Evolutionary conservation across 2,888 invertebrate genomes (phyloP).

Genomic region (Leucania comma): DNA sequence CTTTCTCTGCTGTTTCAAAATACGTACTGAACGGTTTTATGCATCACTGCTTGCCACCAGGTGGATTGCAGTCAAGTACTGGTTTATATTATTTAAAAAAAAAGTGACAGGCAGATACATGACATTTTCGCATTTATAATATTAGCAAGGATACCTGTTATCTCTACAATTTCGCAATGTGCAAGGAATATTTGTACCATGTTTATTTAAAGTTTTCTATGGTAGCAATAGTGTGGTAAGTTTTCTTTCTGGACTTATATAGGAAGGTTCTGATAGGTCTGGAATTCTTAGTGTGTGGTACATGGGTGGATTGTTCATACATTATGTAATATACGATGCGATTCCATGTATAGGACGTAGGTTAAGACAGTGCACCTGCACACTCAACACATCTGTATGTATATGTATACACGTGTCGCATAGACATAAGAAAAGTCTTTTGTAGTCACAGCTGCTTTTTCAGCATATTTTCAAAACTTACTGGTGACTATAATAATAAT

Average conservation of each 20-base stretch:
- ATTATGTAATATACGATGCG: constrained; percentile 33
- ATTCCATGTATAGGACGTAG: constrained; percentile 29
- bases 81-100: no score
- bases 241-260: constrained; percentile 4
- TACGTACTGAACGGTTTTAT: no score
- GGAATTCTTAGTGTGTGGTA: constrained; percentile 9
- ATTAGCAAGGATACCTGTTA: constrained; percentile 37
- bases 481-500: background rate
- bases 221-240: background rate
- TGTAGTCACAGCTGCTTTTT: background rate
- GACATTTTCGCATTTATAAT: background rate
- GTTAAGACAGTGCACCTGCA: constrained; percentile 32
- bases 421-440: background rate
- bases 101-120: no score
- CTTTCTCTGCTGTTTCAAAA: no score
- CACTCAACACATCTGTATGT: background rate
- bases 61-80: no score
- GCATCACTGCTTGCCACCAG: no score
- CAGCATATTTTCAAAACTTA: background rate
- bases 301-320: constrained; percentile 31
- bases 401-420: no score
- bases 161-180: constrained; percentile 23
- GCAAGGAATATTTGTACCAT: constrained; percentile 25
- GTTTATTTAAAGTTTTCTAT: background rate
- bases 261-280: constrained; percentile 5